Evolutionary conservation across 2,797 vertebrate genomes (phyloP).

Genomic region (Epinephelus awoara): DNA sequence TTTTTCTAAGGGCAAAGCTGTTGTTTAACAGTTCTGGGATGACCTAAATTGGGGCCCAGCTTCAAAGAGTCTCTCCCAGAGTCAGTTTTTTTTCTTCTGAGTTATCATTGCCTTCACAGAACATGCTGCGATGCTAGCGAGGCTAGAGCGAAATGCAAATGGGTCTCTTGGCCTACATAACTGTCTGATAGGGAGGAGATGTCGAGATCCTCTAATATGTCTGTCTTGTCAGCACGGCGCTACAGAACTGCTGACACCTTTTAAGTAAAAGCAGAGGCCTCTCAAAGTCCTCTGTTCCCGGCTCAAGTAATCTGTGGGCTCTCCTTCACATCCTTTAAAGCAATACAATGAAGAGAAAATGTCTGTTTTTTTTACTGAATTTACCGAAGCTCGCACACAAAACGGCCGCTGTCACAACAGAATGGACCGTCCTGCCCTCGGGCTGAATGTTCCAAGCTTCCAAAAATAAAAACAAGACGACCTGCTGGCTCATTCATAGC

Average conservation of each 20-base stretch:
- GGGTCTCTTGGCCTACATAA: constrained; percentile 83
- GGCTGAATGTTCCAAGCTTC: constrained; percentile 39
- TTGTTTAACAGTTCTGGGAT: constrained; percentile 71
- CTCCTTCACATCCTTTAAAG: constrained; percentile 35
- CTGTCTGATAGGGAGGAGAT: constrained; percentile 67
- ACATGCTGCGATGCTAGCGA: constrained; percentile 60
- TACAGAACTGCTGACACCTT: constrained; percentile 72
- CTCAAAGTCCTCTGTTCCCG: constrained; percentile 37
- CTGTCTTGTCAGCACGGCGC: constrained; percentile 71
- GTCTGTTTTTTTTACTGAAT: constrained; percentile 23
- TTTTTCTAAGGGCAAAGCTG: constrained; percentile 69
- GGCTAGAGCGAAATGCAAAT: constrained; percentile 80
- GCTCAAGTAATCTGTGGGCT: constrained; percentile 42
- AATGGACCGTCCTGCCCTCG: constrained; percentile 4
- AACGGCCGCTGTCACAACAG: constrained; percentile 25
- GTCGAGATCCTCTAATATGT: constrained; percentile 75
- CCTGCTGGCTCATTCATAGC: constrained; percentile 21
- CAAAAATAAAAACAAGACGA: constrained; percentile 36
- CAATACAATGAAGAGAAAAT: not conserved
- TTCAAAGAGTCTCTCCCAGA: constrained; percentile 71
- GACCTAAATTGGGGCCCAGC: constrained; percentile 79
- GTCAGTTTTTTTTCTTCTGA: constrained; percentile 30
- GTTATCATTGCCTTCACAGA: constrained; percentile 69
- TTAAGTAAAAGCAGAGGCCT: constrained; percentile 52
- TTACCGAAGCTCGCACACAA: constrained; percentile 11